Evolutionary conservation across 2,888 invertebrate species (phyloP).

Genomic region (Agrochola lota): DNA sequence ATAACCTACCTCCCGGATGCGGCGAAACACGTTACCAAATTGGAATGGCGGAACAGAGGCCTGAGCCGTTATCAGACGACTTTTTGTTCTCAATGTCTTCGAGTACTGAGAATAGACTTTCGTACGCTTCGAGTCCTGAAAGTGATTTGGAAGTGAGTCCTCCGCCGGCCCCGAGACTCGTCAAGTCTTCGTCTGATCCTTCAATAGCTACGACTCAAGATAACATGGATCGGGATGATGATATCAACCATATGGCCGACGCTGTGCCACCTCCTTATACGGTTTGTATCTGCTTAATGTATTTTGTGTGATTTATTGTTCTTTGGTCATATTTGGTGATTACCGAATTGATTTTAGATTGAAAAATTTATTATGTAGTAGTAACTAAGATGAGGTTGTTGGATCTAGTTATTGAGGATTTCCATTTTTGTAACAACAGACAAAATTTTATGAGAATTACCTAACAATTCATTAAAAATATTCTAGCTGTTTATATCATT

Average conservation of each 20-base stretch:
- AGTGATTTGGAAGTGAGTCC: slow-evolving; percentile 95
- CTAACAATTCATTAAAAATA: not conserved
- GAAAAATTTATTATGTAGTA: not conserved
- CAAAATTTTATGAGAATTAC: not conserved
- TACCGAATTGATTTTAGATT: slow-evolving; percentile 6
- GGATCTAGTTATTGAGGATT: not conserved
- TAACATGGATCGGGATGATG: slow-evolving; percentile 93
- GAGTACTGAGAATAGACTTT: slow-evolving; percentile 94
- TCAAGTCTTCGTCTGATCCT: slow-evolving; percentile 97
- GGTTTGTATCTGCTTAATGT: slow-evolving; percentile 87
- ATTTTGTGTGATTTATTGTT: slow-evolving; percentile 66
- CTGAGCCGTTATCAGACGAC: slow-evolving; percentile 99
- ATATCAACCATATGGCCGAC: slow-evolving; percentile 90
- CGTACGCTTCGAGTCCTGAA: slow-evolving; percentile 98
- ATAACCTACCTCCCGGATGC: slow-evolving; percentile 88
- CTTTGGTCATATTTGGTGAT: slow-evolving; percentile 38
- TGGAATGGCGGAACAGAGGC: slow-evolving; percentile 92
- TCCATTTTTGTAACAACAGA: slow-evolving; percentile 4
- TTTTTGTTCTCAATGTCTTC: slow-evolving; percentile 99
- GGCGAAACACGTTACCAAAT: slow-evolving; percentile 67
- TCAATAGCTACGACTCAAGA: slow-evolving; percentile 98
- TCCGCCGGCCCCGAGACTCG: slow-evolving; percentile 94
- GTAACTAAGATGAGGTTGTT: not conserved
- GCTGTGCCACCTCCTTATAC: slow-evolving; percentile 96
- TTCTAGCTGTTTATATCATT: not conserved